A percentile compares a stretch with the other conserved stretches of the same genome.
phyloP scores from a whole-genome alignment of 2,113 vertebrate genomes.

The Phrynosoma blainvillii region DNA sequence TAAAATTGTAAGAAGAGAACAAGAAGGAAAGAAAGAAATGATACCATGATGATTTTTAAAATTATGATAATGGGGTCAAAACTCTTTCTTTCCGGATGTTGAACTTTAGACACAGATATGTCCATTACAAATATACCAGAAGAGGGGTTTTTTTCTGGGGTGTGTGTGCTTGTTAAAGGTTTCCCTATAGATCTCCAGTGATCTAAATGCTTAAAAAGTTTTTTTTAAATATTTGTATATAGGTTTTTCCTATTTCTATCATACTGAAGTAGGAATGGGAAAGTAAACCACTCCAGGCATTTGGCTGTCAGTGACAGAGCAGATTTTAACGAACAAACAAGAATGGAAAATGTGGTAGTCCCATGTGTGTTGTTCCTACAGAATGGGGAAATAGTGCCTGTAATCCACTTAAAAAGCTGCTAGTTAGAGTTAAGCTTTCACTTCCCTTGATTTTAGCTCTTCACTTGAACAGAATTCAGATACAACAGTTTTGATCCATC shows the following conservation, averaged over 20 bases:
- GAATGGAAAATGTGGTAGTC: background rate
- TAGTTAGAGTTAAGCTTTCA: slow-evolving; percentile 17
- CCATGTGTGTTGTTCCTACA: slow-evolving; percentile 3
- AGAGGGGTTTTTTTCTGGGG: background rate
- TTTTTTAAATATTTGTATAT: slow-evolving; percentile 17
- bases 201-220: background rate
- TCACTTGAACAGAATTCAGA: background rate
- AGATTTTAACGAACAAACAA: slow-evolving; percentile 3
- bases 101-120: background rate
- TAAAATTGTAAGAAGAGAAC: background rate
- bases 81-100: background rate
- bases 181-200: background rate
- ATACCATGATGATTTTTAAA: background rate
- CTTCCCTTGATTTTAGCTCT: slow-evolving; percentile 21
- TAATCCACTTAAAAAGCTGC: slow-evolving; percentile 1
- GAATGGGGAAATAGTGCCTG: slow-evolving; percentile 9
- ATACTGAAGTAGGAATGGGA: slow-evolving; percentile 36
- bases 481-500: slow-evolving; percentile 30
- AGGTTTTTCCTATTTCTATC: background rate
- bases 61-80: background rate
- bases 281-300: slow-evolving; percentile 46
- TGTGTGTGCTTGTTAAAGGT: slow-evolving; percentile 10
- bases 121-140: background rate
- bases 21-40: background rate
- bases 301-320: slow-evolving; percentile 37